Conservation (phyloP, 2,888 invertebrate genomes). For the Amphipoea oculea region DNA sequence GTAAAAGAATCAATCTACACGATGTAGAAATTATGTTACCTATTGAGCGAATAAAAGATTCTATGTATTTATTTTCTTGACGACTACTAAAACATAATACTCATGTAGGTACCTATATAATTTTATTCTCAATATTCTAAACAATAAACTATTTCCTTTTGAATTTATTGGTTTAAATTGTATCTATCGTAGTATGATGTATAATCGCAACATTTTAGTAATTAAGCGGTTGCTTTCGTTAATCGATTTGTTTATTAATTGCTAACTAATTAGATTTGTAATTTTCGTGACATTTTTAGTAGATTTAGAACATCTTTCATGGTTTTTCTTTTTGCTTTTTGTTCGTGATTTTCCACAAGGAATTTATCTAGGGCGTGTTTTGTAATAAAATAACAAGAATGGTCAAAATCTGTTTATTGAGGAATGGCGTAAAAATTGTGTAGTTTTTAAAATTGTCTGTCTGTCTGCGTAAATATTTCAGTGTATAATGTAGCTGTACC, state of each 20-base stretch:
- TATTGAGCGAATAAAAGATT: conserved; percentile 31
- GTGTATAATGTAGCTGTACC: conserved; percentile 70
- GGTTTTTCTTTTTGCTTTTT: conserved; percentile 1
- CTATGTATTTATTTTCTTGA: conserved; percentile 22
- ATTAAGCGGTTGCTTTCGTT: conserved; percentile 9
- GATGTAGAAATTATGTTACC: conserved; percentile 10
- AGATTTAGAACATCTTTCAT: conserved; percentile 14
- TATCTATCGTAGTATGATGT: conserved; percentile 18
- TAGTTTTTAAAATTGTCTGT: conserved; percentile 68
- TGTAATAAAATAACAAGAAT: conserved; percentile 72
- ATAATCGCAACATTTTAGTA: not conserved
- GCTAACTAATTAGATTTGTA: not conserved
- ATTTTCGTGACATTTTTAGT: not conserved
- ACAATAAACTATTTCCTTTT: conserved; percentile 51
- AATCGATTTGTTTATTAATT: conserved; percentile 1
- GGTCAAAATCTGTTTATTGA: conserved; percentile 81
- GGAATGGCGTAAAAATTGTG: conserved; percentile 81
- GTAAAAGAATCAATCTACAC: conserved; percentile 19
- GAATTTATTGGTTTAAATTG: conserved; percentile 48
- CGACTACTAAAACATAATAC: conserved; percentile 35
- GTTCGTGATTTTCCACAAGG: not conserved
- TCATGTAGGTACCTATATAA: conserved; percentile 11
- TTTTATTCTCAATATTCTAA: conserved; percentile 26
- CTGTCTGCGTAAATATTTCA: conserved; percentile 69
- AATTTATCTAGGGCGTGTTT: conserved; percentile 21